Evolutionary conservation across 2,888 invertebrate genomes (phyloP).

Genomic region (Therioaphis trifolii): DNA sequence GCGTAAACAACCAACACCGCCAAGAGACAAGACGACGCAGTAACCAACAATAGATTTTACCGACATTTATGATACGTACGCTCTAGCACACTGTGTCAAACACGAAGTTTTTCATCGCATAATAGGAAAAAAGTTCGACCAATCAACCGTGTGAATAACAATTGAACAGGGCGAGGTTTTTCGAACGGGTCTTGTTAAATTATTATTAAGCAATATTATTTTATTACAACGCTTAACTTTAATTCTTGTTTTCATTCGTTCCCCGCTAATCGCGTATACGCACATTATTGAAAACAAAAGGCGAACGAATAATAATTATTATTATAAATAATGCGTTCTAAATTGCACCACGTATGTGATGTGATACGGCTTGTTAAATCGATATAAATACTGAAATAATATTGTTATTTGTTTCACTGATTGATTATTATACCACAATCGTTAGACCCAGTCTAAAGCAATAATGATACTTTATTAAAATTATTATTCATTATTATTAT

Average conservation of each 20-base stretch:
- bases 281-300: slow-evolving; percentile 17
- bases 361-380: neutral
- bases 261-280: neutral
- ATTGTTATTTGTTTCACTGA: neutral
- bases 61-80: no score
- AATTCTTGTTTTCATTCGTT: no score
- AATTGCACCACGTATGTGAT: neutral
- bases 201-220: no score
- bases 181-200: no score
- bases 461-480: neutral
- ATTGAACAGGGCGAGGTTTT: slow-evolving; percentile 29
- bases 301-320: slow-evolving; percentile 9
- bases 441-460: neutral
- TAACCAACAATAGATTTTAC: no score
- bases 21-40: no score
- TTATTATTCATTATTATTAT: neutral
- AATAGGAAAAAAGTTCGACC: slow-evolving; percentile 24
- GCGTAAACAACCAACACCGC: no score
- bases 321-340: slow-evolving; percentile 8
- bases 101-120: neutral
- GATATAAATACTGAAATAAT: slow-evolving; percentile 1
- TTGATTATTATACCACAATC: slow-evolving; percentile 45
- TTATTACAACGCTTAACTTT: no score
- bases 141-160: slow-evolving; percentile 26
- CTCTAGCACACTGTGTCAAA: no score